Percentiles rank a stretch among this genome's conserved stretches.
These are phyloP conservation scores for Gracilinanus agilis DNA, from an alignment of 2,113 vertebrate species.

Conservation along the genomic window DNA sequence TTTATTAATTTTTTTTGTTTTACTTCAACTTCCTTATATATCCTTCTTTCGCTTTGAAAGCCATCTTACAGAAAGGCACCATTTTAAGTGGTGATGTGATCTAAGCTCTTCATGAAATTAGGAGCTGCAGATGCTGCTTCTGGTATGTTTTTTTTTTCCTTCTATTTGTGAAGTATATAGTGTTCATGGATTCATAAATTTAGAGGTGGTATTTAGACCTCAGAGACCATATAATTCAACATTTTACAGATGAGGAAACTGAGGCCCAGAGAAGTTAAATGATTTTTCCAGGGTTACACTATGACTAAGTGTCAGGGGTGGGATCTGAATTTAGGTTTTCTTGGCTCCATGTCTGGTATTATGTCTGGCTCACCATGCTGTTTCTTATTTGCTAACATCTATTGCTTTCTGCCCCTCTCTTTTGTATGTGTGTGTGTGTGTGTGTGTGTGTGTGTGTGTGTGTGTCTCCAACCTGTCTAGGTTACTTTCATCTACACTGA, in stretches of 20 bases:
- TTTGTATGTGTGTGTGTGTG: not conserved
- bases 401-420: not conserved
- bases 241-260: not conserved
- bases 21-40: no score
- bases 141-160: no score
- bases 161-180: not conserved
- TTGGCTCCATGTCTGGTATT: not conserved
- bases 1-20: no score
- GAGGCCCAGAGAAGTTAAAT: slow-evolving; percentile 43
- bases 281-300: not conserved
- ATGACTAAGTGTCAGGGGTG: not conserved
- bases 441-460: no score
- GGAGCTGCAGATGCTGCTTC: no score
- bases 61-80: no score
- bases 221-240: not conserved
- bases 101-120: no score
- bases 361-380: not conserved
- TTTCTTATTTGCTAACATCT: not conserved
- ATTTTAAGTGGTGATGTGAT: no score
- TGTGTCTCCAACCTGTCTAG: not conserved
- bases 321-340: not conserved
- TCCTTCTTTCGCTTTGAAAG: no score
- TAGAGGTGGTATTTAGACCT: slow-evolving; percentile 32
- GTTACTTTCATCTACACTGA: not conserved
- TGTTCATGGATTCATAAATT: not conserved